phyloP scores from a whole-genome alignment of 2,113 vertebrate species.

The Cricetomys ansorgei region DNA sequence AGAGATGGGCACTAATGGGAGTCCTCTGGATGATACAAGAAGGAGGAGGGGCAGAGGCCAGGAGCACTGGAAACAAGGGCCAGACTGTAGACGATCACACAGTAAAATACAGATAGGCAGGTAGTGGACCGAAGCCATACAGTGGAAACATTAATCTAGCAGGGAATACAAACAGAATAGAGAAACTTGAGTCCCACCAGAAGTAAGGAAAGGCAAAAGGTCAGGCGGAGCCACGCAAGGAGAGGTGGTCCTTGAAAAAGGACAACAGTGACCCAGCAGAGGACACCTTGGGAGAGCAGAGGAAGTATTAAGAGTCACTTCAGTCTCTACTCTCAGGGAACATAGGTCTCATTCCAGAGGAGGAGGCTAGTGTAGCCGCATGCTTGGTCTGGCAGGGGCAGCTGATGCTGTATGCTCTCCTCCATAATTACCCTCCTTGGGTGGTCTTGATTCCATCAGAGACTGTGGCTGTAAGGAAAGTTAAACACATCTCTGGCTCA shows the following conservation, averaged over 20 bases:
- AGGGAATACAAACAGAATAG: neutral
- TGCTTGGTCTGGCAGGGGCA: neutral
- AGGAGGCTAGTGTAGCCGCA: neutral
- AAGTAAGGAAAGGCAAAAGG: neutral
- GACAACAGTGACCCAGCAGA: neutral
- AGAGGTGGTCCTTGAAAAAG: neutral
- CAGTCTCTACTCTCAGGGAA: neutral
- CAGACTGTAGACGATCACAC: neutral
- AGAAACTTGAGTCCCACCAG: neutral
- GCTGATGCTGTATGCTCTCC: rapidly evolving
- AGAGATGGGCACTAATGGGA: neutral
- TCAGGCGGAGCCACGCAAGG: neutral
- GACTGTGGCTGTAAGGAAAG: too few species aligned
- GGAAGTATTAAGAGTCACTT: neutral
- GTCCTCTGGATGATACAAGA: neutral
- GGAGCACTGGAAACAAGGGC: neutral
- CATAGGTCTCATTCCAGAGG: neutral
- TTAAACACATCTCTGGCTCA: neutral
- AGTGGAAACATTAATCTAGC: neutral
- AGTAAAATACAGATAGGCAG: neutral
- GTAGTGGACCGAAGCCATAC: neutral
- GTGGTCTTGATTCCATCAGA: neutral
- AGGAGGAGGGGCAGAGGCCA: neutral
- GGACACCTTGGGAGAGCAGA: neutral
- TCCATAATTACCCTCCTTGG: neutral